Base-by-base conservation (phyloP, 2,888 invertebrate genomes). In the Drosophila lutescens region DNA sequence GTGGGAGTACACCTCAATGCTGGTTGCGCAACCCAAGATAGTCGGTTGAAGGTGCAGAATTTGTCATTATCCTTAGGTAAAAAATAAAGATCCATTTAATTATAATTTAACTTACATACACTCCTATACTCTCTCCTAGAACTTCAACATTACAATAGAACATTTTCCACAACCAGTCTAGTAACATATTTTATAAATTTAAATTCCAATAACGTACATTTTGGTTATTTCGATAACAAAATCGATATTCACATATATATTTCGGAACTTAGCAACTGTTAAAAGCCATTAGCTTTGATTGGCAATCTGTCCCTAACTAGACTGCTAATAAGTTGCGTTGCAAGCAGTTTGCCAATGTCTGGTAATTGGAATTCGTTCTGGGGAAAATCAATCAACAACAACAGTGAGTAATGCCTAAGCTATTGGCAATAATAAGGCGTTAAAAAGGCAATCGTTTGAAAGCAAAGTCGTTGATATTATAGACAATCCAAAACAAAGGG, bases 401-500 rank as follows among this genome's bases (percentile, higher is more conserved):
- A 9, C 8, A 12, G 49, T 87, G 77, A 81, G 56, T 73, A 86
- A 79, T 81, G 58, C n/a, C 30, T 62, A 50, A 55, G 50, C 60
- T 53, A 78, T 76, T 72, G 46, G 36, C 57, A 65, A 50, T 49
- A 61, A 61, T 50, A 41, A 65, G 38, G 32, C 44, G 30, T 30
- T 43, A 1, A 43, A 2, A 43, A 77, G 47, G n/a, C 23, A 66
- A 60, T 66, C 59, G 59, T 58, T 53, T 38, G 63, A 73, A 63
- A 55, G 58, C 55, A 23, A 58, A 60, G 57, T 62, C 12, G 20
- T 6, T 47, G 47, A 8, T 5, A 36, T 51, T 36, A 20, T 20
- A 26, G 30, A 5, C 13, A 34, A 44, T 30, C 10, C 43, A 41
- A 43, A 26, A 26, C 26, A 26, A 1, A 26, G 26, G 26, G 26